Evolutionary conservation across 2,113 vertebrate genomes (phyloP), one percentile per base, ranked within the genome.

Genomic region (Notarius lentiginosus): DNA sequence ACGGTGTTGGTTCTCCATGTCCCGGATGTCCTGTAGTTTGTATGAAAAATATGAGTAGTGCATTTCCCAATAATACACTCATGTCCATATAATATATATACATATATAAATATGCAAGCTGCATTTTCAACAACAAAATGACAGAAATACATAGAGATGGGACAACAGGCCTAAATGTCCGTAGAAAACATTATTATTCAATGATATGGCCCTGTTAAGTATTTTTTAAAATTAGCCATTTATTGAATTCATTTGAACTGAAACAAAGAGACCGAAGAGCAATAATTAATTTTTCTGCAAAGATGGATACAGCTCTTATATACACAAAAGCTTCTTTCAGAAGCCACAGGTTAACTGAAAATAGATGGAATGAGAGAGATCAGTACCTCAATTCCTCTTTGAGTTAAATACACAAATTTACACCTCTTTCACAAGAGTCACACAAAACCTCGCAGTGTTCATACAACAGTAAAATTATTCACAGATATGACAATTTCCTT

Each of bases 241-340:
- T 79, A 89, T 63, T 85, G 63, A 90, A 90, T 73, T 85, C 22
- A 90, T 86, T 63, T 56, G 53, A 84, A 86, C 77, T 34, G 66
- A 72, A 90, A 87, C 63, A 75, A 85, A 82, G 24, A 83, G 73
- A 89, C 49, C 82, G 86, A 80, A 79, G 65, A 89, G 65, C 75
- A 82, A 79, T 87, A 85, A 87, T 87, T 63, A 85, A 83, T 61
- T 89, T 89, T 66, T 79, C 75, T 75, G 30, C 73, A 79, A 86
- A 88, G 80, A 84, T 79, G 84, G 82, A 68, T 88, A 88, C 76
- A 84, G 87, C 75, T 84, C 73, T 88, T 89, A 88, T 88, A 72
- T 88, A 90, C 86, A 89, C 86, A 89, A 85, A 85, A n/a, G 81
- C 55, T 65, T 73, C 58, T 14, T 34, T 61, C 34, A 10, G 81